phyloP scores from a whole-genome alignment of 1,140 invertebrate species.

The Rhopalosiphum maidis region DNA sequence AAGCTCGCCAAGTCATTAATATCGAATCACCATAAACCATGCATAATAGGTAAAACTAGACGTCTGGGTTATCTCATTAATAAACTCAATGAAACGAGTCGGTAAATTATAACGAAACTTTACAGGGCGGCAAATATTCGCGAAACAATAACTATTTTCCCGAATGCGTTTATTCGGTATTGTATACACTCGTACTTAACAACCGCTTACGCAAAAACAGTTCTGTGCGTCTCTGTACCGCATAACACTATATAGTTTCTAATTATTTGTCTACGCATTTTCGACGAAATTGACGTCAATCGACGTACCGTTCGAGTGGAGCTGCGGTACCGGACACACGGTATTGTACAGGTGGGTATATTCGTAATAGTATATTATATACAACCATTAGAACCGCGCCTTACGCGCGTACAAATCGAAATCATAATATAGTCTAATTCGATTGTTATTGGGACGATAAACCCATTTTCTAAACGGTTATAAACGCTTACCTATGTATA shows the following conservation, averaged over 20 bases:
- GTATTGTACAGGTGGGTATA: too few relatives aligned
- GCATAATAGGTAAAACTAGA: not conserved
- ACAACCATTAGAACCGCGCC: too few relatives aligned
- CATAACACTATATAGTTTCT: not conserved
- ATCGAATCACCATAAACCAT: not conserved
- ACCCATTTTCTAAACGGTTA: not conserved
- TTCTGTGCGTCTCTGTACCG: not conserved
- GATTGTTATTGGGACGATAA: not conserved
- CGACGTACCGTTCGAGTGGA: not conserved
- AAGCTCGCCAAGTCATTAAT: not conserved
- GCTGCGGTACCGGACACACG: not conserved
- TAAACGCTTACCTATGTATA: not conserved
- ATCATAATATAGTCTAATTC: not conserved
- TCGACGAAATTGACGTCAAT: not conserved
- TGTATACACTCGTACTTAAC: not conserved
- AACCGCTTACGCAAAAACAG: not conserved
- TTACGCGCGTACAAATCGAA: not conserved
- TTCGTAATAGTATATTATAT: not conserved
- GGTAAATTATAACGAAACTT: constrained; percentile 17
- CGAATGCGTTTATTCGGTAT: not conserved
- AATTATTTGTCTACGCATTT: not conserved
- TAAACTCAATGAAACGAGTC: not conserved
- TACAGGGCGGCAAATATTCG: not conserved
- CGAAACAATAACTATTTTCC: not conserved
- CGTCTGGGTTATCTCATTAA: constrained; percentile 15